Base-by-base conservation (phyloP, 2,888 invertebrate genomes). In the Drymonia ruficornis region DNA sequence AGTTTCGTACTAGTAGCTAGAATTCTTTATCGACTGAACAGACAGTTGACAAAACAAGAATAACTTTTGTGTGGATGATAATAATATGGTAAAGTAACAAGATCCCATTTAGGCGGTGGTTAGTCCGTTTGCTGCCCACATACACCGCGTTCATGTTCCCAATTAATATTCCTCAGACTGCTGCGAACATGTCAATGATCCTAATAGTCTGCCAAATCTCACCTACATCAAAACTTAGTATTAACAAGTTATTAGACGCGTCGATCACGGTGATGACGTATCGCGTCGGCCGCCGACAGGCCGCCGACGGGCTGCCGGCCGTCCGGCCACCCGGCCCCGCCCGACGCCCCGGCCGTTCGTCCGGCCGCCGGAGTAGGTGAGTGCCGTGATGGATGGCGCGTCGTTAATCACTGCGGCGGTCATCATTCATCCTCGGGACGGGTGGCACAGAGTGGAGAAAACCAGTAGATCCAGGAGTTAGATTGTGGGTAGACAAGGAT, bases 351-450 rank as follows among this genome's bases (percentile, higher is more conserved):
- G 65, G 65, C 18, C 42, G n/a, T 7, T 6, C 9, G 11, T n/a
- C n/a, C 59, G 55, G 59, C 65, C 59, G 15, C 40, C 61, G 52
- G 65, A 19, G 43, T 36, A 36, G 36, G 36, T n/a, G 36, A 59
- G 61, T 44, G 65, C 53, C 59, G 76, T 80, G 80, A 80, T 76
- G 78, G 78, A 80, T 80, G 76, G 66, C 63, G 61, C 65, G 72
- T 85, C 86, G 85, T 86, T 86, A 86, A 86, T 86, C 86, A 86
- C 84, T 61, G 71, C 64, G 64, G 45, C 47, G 66, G 63, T 71
- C 74, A 74, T 74, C 74, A 73, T 74, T 74, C 74, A 74, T 74
- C 72, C 71, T 72, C 74, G 70, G 59, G 59, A 65, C 60, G 61
- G 59, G 45, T 15, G 57, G 13, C 52, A 60, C 52, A 68, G 65